Conservation (phyloP, 2,888 invertebrate genomes). For the Acleris emargana region DNA sequence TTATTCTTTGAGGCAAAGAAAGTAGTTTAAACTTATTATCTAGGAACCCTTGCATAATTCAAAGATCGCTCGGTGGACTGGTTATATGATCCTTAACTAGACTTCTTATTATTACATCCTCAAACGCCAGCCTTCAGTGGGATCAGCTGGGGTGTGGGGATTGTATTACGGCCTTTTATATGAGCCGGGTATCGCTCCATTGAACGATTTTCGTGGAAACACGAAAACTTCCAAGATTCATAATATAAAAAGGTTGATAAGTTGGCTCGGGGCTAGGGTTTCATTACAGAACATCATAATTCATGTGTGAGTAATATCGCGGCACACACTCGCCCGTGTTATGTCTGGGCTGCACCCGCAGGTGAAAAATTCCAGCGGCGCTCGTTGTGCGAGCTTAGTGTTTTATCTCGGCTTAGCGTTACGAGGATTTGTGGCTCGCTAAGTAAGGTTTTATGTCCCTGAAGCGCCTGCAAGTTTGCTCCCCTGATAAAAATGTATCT, state of each 20-base stretch:
- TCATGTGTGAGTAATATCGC: conserved; percentile 76
- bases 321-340: conserved; percentile 58
- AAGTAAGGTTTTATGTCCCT: conserved; percentile 82
- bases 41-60: background rate
- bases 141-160: conserved; percentile 27
- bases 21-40: too few relatives aligned
- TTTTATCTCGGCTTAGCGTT: conserved; percentile 83
- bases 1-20: too few relatives aligned
- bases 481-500: conserved; percentile 73
- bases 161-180: conserved; percentile 34
- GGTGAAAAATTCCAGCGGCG: conserved; percentile 79
- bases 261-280: conserved; percentile 56
- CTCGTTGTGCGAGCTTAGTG: conserved; percentile 77
- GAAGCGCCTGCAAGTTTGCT: conserved; percentile 73
- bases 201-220: conserved; percentile 35
- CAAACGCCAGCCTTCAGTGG: conserved; percentile 11
- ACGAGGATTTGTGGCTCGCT: conserved; percentile 83
- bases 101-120: conserved; percentile 30
- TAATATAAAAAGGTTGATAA: conserved; percentile 49
- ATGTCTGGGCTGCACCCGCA: conserved; percentile 56
- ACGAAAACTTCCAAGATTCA: conserved; percentile 37
- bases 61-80: background rate
- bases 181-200: conserved; percentile 29
- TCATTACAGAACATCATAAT: conserved; percentile 76
- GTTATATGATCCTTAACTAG: conserved; percentile 28